Conservation (phyloP, 2,888 invertebrate species). For the Dione juno region DNA sequence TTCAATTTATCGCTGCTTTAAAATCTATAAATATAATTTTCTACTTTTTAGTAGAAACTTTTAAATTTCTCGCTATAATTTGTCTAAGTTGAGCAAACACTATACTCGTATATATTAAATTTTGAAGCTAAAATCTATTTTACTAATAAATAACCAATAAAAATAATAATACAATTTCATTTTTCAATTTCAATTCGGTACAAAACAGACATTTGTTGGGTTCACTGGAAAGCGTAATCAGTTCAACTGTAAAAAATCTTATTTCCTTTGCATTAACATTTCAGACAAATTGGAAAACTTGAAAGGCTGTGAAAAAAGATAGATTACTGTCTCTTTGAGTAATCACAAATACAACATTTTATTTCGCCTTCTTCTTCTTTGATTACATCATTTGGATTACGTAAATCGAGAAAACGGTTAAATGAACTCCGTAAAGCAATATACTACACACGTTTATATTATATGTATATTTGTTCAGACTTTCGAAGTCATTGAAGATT, state of each 20-base stretch:
- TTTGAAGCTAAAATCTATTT: neutral
- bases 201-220: slow-evolving; percentile 22
- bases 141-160: neutral
- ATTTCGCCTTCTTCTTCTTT: slow-evolving; percentile 57
- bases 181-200: slow-evolving; percentile 16
- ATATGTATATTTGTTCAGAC: neutral
- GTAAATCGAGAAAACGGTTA: slow-evolving; percentile 33
- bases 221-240: slow-evolving; percentile 25
- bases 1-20: no score
- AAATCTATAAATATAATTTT: no score
- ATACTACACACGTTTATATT: slow-evolving; percentile 2
- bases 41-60: no score
- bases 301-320: slow-evolving; percentile 58
- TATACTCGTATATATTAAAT: neutral
- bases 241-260: slow-evolving; percentile 52
- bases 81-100: no score
- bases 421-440: slow-evolving; percentile 21
- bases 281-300: slow-evolving; percentile 67
- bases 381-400: slow-evolving; percentile 58
- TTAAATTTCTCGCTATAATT: no score
- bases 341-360: slow-evolving; percentile 62
- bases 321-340: slow-evolving; percentile 69
- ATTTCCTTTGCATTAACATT: slow-evolving; percentile 55
- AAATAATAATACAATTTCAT: neutral
- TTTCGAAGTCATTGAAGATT: neutral